Evolutionary conservation across 2,113 vertebrate genomes (phyloP), one percentile per base, ranked within the genome.

Genomic region (Chloroceryle aenea): DNA sequence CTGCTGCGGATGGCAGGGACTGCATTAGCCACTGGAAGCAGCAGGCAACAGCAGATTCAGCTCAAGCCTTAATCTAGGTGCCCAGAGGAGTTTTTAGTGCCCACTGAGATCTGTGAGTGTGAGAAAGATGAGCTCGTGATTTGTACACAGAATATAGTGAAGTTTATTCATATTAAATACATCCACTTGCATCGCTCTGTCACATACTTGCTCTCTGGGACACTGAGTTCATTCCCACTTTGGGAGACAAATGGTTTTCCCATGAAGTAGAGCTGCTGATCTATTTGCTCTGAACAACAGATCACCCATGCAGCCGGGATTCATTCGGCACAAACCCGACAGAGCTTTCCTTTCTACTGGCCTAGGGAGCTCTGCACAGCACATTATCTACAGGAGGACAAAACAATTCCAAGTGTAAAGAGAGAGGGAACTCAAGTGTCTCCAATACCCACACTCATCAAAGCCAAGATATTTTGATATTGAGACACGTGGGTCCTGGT

Each of bases 111-210:
- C 61, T 34, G 45, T 2, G 38, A 38, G 30, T 1, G 10, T 21
- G 68, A 50, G 22, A 73, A 36, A 38, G 55, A 76, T 34, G 59
- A 63, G 21, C 13, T 19, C 7, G 2, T 5, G 48, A 8, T 47
- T 11, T 36, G 38, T 30, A 56, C 42, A 48, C 23, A 61, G 95
- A 75, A 92, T 30, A 72, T 0, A 84, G 82, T 11, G 20, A 63
- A n/a, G 75, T 97, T 97, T 97, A 96, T 96, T 97, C 8, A 6
- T 21, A 43, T 16, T 52, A 53, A 92, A 77, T 23, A 66, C 85
- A 59, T 1, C 30, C 29, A 9, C 43, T 50, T 10, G 63, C 79
- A 59, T 4, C 22, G 6, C 30, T 30, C 48, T 42, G 12, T 56
- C 80, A 32, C 36, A 16, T 1, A 32, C 50, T 59, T 34, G 2